Percentiles rank a stretch among this genome's conserved stretches.
Conservation (phyloP, 2,888 invertebrate genomes). For the Anticlea derivata region DNA sequence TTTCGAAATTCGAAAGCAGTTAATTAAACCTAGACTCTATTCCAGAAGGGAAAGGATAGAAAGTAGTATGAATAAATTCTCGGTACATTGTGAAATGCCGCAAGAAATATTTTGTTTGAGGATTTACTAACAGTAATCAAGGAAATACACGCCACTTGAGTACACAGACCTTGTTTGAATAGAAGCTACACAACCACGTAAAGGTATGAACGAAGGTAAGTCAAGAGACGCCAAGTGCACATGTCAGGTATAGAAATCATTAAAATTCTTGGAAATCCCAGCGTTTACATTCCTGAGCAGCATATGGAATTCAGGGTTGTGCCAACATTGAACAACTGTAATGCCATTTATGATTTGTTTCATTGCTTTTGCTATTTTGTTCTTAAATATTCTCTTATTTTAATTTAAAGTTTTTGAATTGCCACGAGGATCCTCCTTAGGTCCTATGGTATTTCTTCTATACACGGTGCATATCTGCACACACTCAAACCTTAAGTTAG, state of each 20-base stretch:
- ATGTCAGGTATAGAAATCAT: constrained; percentile 23
- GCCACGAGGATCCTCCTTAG: constrained; percentile 7
- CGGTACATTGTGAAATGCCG: constrained; percentile 41
- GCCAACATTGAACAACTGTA: constrained; percentile 11
- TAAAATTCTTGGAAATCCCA: constrained; percentile 34
- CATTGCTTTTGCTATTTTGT: background rate
- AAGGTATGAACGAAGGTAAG: constrained; percentile 16
- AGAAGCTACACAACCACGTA: constrained; percentile 26
- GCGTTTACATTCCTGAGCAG: constrained; percentile 23
- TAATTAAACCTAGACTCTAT: constrained; percentile 44
- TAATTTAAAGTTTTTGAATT: no score
- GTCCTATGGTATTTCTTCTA: constrained; percentile 3
- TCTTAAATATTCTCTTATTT: no score
- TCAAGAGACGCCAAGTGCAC: constrained; percentile 4
- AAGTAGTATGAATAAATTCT: constrained; percentile 26
- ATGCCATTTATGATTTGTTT: background rate
- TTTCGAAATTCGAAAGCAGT: constrained; percentile 44
- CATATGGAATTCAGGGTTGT: constrained; percentile 17
- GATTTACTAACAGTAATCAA: constrained; percentile 63
- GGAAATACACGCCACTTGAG: constrained; percentile 56
- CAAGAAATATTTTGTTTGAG: constrained; percentile 59
- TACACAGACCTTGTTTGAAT: constrained; percentile 42
- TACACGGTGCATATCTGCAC: background rate
- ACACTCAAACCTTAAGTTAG: constrained; percentile 7
- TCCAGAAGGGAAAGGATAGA: constrained; percentile 34